Base-by-base conservation (phyloP, 2,797 vertebrate genomes). In the Neoniphon sammara region DNA sequence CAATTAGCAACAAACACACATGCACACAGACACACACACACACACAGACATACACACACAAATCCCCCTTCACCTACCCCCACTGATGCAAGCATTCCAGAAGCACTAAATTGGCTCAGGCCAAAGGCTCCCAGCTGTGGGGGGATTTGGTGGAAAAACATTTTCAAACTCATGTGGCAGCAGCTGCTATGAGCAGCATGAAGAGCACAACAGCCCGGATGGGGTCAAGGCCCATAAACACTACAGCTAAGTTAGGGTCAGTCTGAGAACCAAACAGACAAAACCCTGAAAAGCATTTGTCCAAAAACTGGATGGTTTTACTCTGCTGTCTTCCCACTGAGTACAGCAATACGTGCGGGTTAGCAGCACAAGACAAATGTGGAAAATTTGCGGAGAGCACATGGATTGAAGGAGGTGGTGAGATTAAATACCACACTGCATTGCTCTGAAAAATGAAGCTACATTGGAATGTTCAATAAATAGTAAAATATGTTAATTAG, bases 181-280 rank as follows among this genome's bases (percentile, higher is more conserved):
- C 79, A 75, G 75, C 76, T 87, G 80, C 80, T 69, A 44, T 58
- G 47, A 77, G 65, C 78, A 84, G 70, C 55, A 75, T 12, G 5
- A 77, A 60, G 67, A 66, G 62, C 44, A 71, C 63, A 73, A 56
- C 69, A 81, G 50, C 50, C 78, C 70, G 69, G 49, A 1, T 58
- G 53, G 62, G 56, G 53, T 56, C 67, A 0, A 12, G 30, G 36
- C 52, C 53, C 34, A 39, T 50, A 69, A 84, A 84, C 47, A 53
- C 0, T 2, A 75, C 75, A 54, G 39, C 47, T 25, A 30, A 10
- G 27, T 10, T 53, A 49, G 50, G 56, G 44, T 58, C 44, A 49
- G 31, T 25, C 54, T 50, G 77, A 60, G 65, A 87, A 66, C 31
- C 57, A 77, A 74, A 80, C 42, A 15, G 36, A 77, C 73, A 82